Evolutionary conservation across 2,888 invertebrate species (phyloP), one percentile per base, ranked within the genome.

Genomic region (Lymantria monacha): DNA sequence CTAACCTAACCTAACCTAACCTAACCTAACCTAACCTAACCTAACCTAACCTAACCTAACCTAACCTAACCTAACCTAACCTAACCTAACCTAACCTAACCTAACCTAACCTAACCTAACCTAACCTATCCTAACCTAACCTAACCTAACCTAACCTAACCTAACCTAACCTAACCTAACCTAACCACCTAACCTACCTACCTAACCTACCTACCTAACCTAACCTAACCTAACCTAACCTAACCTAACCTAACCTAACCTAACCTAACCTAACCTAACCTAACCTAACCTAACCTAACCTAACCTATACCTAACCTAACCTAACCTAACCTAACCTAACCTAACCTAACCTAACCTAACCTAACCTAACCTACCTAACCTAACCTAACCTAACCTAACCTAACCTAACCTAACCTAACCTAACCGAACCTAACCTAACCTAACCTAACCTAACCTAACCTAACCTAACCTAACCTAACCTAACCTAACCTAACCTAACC

Each of bases 181-280:
- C 51, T 59, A 50, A 54, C 49, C 50, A 22, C 22, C 22, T 22
- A 22, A 22, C 22, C 22, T 22, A 22, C 47, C 52, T 49, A 51
- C 53, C 53, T 51, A 53, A 51, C 55, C 51, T 47, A 51, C 63
- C 60, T 61, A 53, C 53, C 53, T 59, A 45, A 45, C 45, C 45
- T 51, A 48, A 48, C 50, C 53, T 50, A 46, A 48, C 43, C 94
- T 92, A 73, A 66, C 74, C 65, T 63, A 59, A 15, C 54, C 42
- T 51, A 44, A 40, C 45, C 43, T 44, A 37, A 50, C 44, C 46
- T 48, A 47, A 22, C 22, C 22, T 22, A 22, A 22, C 22, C 22
- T 22, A 22, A 47, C 47, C 42, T 42, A 47, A 47, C 47, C 47
- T 41, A 46, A 46, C 47, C 41, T 42, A 47, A 47, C 42, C 47